Base-by-base conservation (phyloP, 2,113 vertebrate species). In the Micromys minutus region DNA sequence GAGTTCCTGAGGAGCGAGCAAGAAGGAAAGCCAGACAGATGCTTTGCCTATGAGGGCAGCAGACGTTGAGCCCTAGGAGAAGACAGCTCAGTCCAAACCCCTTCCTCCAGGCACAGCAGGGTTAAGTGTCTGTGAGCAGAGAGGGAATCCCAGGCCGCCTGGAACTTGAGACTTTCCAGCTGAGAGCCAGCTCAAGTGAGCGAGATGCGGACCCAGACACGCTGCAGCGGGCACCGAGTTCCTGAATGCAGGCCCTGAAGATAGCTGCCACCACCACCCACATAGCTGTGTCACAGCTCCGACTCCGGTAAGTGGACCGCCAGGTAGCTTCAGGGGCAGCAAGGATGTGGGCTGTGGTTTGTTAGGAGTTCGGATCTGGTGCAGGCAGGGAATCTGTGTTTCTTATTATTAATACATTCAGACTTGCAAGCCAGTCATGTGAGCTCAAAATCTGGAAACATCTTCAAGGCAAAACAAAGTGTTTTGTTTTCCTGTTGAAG, bases 121-220 rank as follows among this genome's bases (percentile, higher is more conserved):
- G 98, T 98, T 98, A 99, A 98, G 96, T 81, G 61, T 92, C 83
- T 67, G 67, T 59, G 93, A 97, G 95, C 96, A 97, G 98, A 97
- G 98, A 98, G 98, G 98, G 98, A 89, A 97, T 98, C 98, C 98
- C 98, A 97, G 98, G 96, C 98, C 89, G 98, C 97, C 97, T 96
- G 98, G 98, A 98, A 98, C 97, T 98, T 97, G 98, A 98, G 96
- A 97, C 98, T 98, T 98, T 96, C 98, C 98, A 98, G 98, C 98
- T 98, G 98, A 98, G 98, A 94, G 81, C 80, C 87, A 90, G 94
- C 91, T 96, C 34, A 57, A 94, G 65, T n/a, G 26, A 24, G 85
- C 65, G 94, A 98, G 97, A 97, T 95, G 97, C 96, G 89, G 98
- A 97, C 96, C 93, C 97, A 97, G 97, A 96, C 89, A 55, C 92